Conservation (phyloP, 2,888 invertebrate species). For the Trimorus sp. region DNA sequence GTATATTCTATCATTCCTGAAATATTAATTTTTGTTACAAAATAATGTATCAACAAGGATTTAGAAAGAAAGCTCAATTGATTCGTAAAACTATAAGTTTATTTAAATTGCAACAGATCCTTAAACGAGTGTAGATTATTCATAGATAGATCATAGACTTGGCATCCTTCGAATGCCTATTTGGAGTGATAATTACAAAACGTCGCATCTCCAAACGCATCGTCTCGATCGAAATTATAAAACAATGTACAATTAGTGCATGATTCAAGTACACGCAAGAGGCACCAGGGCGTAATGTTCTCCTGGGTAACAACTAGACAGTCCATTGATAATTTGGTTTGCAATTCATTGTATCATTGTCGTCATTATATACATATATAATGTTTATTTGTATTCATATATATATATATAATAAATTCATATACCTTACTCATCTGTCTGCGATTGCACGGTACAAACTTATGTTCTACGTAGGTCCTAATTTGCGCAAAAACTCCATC, state of each 20-base stretch:
- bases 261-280: conserved; percentile 70
- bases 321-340: conserved; percentile 55
- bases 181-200: conserved; percentile 78
- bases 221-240: conserved; percentile 34
- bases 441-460: conserved; percentile 63
- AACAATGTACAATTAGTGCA: conserved; percentile 54
- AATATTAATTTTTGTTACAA: no score
- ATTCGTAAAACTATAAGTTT: conserved; percentile 81
- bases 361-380: conserved; percentile 28
- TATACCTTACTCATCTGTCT: not conserved
- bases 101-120: conserved; percentile 81
- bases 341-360: conserved; percentile 43
- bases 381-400: no score
- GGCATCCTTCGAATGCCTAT: conserved; percentile 69
- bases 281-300: conserved; percentile 69
- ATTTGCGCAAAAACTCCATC: conserved; percentile 60
- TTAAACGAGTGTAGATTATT: conserved; percentile 74
- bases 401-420: not conserved
- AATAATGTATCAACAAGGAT: no score
- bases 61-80: conserved; percentile 20
- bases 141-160: conserved; percentile 73
- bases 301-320: conserved; percentile 70
- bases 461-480: conserved; percentile 36
- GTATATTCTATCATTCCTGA: no score
- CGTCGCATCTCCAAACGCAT: conserved; percentile 25